Conservation (phyloP, 2,888 invertebrate species). For the Linnaemya tessellans region DNA sequence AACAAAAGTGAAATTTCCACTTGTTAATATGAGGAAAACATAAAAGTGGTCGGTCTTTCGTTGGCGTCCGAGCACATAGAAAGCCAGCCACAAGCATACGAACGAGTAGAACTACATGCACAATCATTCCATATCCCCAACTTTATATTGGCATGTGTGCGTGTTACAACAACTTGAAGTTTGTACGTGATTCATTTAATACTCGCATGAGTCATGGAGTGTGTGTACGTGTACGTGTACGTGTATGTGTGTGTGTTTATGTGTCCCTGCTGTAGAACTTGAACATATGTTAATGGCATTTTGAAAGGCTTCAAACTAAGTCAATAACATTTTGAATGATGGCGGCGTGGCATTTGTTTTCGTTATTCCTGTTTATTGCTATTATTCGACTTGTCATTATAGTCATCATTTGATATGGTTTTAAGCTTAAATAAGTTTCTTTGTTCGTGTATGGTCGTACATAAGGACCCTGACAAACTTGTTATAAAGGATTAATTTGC, state of each 20-base stretch:
- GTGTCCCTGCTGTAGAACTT: conserved; percentile 49
- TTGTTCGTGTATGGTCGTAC: background rate
- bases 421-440: conserved; percentile 59
- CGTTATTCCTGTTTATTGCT: conserved; percentile 44
- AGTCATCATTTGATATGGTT: conserved; percentile 64
- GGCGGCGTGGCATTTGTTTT: conserved; percentile 21
- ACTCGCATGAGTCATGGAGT: background rate
- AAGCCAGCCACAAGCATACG: background rate
- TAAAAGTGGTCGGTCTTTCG: conserved; percentile 54
- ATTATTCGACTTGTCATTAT: conserved; percentile 65
- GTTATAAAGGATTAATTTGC: conserved; percentile 63
- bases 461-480: conserved; percentile 40
- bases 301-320: conserved; percentile 64
- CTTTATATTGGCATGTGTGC: conserved; percentile 17
- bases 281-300: conserved; percentile 71
- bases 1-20: conserved; percentile 28
- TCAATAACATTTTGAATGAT: conserved; percentile 58
- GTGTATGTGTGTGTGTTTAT: background rate
- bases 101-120: background rate
- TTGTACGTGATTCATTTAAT: conserved; percentile 11
- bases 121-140: background rate
- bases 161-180: conserved; percentile 17
- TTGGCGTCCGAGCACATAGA: conserved; percentile 6
- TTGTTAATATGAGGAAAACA: conserved; percentile 45
- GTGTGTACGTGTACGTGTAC: background rate